Evolutionary conservation across 2,888 invertebrate species (phyloP).

Genomic region (Tuta absoluta): DNA sequence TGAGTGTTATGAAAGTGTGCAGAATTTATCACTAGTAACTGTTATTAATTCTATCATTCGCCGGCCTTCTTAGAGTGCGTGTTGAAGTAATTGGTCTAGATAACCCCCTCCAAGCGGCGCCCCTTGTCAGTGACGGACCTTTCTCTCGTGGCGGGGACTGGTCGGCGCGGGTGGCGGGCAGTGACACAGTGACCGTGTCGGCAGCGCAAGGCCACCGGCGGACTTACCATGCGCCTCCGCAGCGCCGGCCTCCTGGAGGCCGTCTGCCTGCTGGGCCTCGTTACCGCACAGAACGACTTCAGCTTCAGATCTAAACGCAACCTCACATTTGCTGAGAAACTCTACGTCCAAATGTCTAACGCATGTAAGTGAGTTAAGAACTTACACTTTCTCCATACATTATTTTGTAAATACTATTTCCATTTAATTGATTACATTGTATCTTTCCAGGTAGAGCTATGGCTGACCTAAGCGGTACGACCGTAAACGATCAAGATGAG

Average conservation of each 20-base stretch:
- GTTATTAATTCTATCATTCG: not conserved
- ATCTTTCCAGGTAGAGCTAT: conserved; percentile 70
- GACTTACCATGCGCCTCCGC: conserved; percentile 58
- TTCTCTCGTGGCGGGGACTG: conserved; percentile 56
- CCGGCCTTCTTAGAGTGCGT: not conserved
- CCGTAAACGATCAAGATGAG: conserved; percentile 56
- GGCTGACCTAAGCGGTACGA: conserved; percentile 65
- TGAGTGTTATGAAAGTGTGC: not conserved
- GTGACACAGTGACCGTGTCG: conserved; percentile 76
- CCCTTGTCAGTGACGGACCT: conserved; percentile 52
- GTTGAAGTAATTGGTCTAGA: conserved; percentile 47
- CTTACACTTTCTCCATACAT: not conserved
- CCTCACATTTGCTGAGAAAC: conserved; percentile 67
- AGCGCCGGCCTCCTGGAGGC: conserved; percentile 49
- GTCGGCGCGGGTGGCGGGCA: conserved; percentile 38
- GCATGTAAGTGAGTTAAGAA: conserved; percentile 63
- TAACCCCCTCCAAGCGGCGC: conserved; percentile 63
- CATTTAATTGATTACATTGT: conserved; percentile 6
- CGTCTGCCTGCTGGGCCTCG: conserved; percentile 41
- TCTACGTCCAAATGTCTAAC: conserved; percentile 68
- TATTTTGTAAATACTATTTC: not conserved
- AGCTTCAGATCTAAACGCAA: conserved; percentile 41
- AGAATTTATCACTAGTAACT: not conserved
- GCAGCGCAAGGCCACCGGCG: conserved; percentile 58
- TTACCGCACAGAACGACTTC: conserved; percentile 33